Evolutionary conservation across 2,888 invertebrate species (phyloP), one percentile per base, ranked within the genome.

Genomic region (Scelioninae gen. 1): DNA sequence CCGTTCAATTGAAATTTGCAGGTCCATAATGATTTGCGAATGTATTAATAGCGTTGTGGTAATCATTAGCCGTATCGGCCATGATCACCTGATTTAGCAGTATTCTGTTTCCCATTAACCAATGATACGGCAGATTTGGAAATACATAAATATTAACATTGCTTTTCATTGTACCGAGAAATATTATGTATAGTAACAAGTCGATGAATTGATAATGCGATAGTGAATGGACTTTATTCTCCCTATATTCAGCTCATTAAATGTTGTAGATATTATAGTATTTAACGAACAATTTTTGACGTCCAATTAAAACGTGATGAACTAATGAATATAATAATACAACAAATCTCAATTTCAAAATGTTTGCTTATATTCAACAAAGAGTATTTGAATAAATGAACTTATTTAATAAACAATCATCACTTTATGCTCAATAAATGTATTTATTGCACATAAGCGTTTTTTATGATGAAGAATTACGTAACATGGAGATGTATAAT

Each of bases 1-100:
- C 51, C 8, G 32, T 58, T 45, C 60, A 40, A 60, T 51, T 62
- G 55, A 72, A 72, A 62, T 53, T 72, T 45, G 62, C 8, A 32
- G 45, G 38, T 31, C 45, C 55, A 55, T 72, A 72, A 72, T 62
- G 62, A 72, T 45, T 34, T 45, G 38, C 31, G 72, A 45, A 72
- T 51, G 29, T 51, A 72, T 62, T 63, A 72, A 62, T 72, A 68
- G 74, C 13, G 38, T 80, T 75, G 71, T 63, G 69, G 71, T 83
- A 85, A 86, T 87, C 85, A 79, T 75, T 82, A 79, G 77, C 78
- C 82, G 82, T 83, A 85, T 86, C 84, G 84, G 74, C 86, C 84
- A 86, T 87, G 84, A 88, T 86, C 86, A 85, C 84, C 83, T 85
- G 85, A 87, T 86, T 87, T 87, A 81, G 86, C 86, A 86, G 84